Conservation (phyloP, 2,113 vertebrate species). For the Argyrosomus japonicus region DNA sequence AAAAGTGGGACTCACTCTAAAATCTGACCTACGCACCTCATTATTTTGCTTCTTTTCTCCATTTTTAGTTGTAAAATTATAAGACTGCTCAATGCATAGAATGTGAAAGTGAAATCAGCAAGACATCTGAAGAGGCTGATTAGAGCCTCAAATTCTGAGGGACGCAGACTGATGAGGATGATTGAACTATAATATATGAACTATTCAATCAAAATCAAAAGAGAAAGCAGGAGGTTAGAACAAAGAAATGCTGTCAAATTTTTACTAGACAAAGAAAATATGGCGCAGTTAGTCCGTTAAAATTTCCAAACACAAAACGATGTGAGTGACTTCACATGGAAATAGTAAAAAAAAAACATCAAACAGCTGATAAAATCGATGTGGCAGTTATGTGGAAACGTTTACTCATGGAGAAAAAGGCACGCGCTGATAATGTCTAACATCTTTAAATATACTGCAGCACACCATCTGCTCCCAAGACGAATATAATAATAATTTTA, state of each 20-base stretch:
- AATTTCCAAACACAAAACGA: too few relatives aligned
- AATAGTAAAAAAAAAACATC: too few relatives aligned
- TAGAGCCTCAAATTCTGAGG: background rate
- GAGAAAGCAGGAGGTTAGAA: background rate
- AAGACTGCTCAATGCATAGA: background rate
- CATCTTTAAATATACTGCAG: too few relatives aligned
- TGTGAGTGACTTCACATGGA: too few relatives aligned
- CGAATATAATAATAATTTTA: background rate
- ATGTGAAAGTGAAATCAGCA: background rate
- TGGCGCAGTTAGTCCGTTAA: too few relatives aligned
- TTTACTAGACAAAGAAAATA: too few relatives aligned
- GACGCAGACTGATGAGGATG: background rate
- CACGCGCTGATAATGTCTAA: background rate
- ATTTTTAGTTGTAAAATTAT: background rate
- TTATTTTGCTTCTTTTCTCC: background rate
- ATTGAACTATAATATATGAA: too few relatives aligned
- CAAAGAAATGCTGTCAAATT: too few relatives aligned
- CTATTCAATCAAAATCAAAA: background rate
- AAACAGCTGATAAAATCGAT: background rate
- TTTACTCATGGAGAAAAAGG: background rate
- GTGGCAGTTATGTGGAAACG: background rate
- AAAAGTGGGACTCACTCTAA: background rate
- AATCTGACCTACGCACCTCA: background rate
- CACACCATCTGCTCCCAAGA: background rate
- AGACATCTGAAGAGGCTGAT: background rate